Conservation (phyloP, 2,888 invertebrate genomes). For the Philereme transversata region DNA sequence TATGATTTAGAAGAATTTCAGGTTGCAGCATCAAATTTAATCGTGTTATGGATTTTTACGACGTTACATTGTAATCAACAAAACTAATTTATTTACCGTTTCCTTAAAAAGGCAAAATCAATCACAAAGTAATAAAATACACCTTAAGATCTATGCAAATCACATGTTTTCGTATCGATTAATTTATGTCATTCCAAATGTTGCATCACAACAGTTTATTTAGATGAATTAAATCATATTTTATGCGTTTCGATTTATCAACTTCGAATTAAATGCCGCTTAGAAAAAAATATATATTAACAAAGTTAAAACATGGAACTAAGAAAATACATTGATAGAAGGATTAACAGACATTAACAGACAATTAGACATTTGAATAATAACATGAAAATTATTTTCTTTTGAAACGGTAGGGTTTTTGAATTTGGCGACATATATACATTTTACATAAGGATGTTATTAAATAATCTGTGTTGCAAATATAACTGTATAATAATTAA, state of each 20-base stretch:
- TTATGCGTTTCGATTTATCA: constrained; percentile 25
- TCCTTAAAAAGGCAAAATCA: constrained; percentile 16
- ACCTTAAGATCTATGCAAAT: constrained; percentile 21
- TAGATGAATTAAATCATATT: constrained; percentile 1
- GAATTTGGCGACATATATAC: too few species aligned
- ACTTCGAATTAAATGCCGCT: constrained; percentile 13
- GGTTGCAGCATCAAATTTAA: background rate
- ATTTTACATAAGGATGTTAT: too few species aligned
- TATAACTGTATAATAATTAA: too few species aligned
- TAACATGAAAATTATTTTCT: too few species aligned
- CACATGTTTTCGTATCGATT: constrained; percentile 12
- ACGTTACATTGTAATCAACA: background rate
- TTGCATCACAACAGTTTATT: constrained; percentile 18
- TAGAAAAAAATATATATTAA: background rate
- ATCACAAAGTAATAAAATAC: constrained; percentile 22
- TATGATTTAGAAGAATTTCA: background rate
- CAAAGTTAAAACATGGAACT: constrained; percentile 7
- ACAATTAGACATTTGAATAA: too few species aligned
- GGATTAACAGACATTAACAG: too few species aligned
- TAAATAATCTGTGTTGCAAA: too few species aligned
- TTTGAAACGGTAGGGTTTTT: too few species aligned
- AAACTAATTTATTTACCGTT: constrained; percentile 2
- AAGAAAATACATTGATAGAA: background rate
- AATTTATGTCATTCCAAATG: constrained; percentile 21
- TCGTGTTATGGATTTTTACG: background rate